Conservation (phyloP, 2,113 vertebrate genomes). For the Protobothrops mucrosquamatus region DNA sequence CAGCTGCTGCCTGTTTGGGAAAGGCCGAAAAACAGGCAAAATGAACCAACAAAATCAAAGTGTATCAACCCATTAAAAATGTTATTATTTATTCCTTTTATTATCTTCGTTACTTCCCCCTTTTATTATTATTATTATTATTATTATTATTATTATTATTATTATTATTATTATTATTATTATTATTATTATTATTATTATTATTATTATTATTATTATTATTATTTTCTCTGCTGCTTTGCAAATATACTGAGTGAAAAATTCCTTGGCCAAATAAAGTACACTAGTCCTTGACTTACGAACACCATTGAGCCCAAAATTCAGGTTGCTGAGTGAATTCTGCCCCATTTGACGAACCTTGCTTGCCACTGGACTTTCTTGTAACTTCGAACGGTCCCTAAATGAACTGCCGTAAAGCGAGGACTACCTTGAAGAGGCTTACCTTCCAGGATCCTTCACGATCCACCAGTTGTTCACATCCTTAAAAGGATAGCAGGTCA, state of each 20-base stretch:
- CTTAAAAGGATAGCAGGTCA: conserved; percentile 97
- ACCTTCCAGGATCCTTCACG: conserved; percentile 88
- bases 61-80: not conserved
- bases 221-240: not conserved
- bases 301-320: too few relatives aligned
- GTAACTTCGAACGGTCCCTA: not conserved
- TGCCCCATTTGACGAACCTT: not conserved
- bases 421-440: conserved; percentile 34
- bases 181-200: not conserved
- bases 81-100: not conserved
- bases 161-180: not conserved
- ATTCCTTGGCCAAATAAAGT: not conserved
- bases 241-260: not conserved
- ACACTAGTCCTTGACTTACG: not conserved
- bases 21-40: not conserved
- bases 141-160: not conserved
- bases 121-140: not conserved
- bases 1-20: conserved; percentile 82
- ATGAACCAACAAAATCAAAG: not conserved
- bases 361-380: not conserved
- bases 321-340: not conserved
- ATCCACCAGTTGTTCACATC: conserved; percentile 99
- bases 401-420: too few relatives aligned
- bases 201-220: not conserved
- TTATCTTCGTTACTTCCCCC: not conserved